Evolutionary conservation across 2,888 invertebrate genomes (phyloP).

Genomic region (Thereva unica): DNA sequence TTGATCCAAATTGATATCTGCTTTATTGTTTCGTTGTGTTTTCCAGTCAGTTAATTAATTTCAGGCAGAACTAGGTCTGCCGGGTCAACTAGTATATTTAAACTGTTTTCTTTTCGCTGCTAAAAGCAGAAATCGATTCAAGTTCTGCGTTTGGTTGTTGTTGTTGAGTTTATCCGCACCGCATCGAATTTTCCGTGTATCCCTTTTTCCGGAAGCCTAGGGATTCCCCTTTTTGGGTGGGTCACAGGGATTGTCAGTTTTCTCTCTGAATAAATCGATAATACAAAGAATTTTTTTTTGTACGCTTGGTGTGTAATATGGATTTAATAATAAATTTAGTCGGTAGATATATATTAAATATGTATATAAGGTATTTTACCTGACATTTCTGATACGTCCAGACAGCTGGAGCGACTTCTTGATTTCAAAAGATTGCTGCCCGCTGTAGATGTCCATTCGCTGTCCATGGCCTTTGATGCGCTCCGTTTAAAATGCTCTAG

Average conservation of each 20-base stretch:
- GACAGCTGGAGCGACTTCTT: conserved; percentile 53
- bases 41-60: too few relatives aligned
- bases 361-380: conserved; percentile 44
- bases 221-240: conserved; percentile 3
- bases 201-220: background rate
- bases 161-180: too few relatives aligned
- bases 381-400: conserved; percentile 52
- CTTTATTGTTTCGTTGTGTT: too few relatives aligned
- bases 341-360: conserved; percentile 42
- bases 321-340: background rate
- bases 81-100: too few relatives aligned
- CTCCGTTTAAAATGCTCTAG: conserved; percentile 80
- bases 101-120: too few relatives aligned
- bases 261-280: conserved; percentile 38
- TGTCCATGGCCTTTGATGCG: conserved; percentile 76
- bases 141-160: too few relatives aligned
- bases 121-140: too few relatives aligned
- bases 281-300: background rate
- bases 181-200: too few relatives aligned
- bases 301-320: background rate
- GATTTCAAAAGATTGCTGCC: conserved; percentile 41
- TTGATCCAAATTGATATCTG: too few relatives aligned
- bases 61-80: too few relatives aligned
- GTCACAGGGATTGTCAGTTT: conserved; percentile 21
- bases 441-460: conserved; percentile 56